Base-by-base conservation (phyloP, 2,797 vertebrate genomes). In the Anas acuta region DNA sequence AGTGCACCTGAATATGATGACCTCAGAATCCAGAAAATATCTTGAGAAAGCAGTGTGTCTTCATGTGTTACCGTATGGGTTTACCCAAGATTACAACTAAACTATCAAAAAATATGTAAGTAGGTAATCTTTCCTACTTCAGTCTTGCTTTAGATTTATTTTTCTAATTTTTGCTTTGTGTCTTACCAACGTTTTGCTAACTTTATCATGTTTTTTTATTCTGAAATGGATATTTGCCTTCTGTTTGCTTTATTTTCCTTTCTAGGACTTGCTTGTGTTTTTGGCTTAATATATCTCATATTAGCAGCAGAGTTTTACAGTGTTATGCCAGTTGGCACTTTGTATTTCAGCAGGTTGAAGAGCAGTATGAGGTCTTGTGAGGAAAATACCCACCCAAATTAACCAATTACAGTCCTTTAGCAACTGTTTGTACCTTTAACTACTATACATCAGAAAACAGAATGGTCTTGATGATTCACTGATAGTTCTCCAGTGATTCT, bases 291-390 rank as follows among this genome's bases (percentile, higher is more conserved):
- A 83, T 45, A 45, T 72, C 82, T 94, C 56, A 56, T 85, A 95
- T 94, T 96, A 96, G 30, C 69, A 80, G 71, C 62, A 93, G 92
- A 95, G 61, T 91, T 95, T 91, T 91, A 73, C 49, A 77, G 35
- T 77, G 74, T 78, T 97, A 85, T 95, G 84, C 93, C 95, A 97
- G 81, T 92, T 97, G 97, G 96, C 95, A 94, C 62, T 87, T 89
- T 8, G 1, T 77, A 96, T 93, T 96, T 96, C 92, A 96, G 92
- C 92, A 96, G 95, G 96, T 91, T 97, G 95, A 96, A 93, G 95
- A 97, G 92, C 90, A 95, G 74, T 95, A 93, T 96, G 93, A 96
- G 88, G 92, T 94, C 94, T 95, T 79, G 69, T 93, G 65, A 92
- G 54, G 85, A 92, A 94, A 95, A 95, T 75, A 90, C 18, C 69